Conservation (phyloP, 2,113 vertebrate species). For the Coreoperca whiteheadi region DNA sequence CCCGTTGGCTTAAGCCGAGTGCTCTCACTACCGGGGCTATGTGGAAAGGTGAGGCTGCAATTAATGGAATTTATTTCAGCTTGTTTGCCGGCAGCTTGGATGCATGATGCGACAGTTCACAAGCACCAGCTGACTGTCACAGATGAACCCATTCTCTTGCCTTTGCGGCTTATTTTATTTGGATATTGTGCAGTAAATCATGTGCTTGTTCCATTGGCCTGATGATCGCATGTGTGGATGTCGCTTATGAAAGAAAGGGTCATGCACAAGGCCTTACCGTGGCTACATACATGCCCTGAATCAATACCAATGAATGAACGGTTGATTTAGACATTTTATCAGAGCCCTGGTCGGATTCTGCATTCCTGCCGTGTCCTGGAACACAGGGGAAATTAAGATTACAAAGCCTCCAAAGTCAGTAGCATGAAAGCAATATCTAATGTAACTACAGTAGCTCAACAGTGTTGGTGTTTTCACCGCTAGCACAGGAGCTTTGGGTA, state of each 20-base stretch:
- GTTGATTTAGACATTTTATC: constrained; percentile 50
- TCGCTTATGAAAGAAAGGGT: constrained; percentile 38
- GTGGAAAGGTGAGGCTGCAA: constrained; percentile 52
- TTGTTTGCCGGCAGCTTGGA: constrained; percentile 23
- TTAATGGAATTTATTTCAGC: constrained; percentile 61
- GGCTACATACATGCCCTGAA: constrained; percentile 27
- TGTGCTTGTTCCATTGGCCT: constrained; percentile 9
- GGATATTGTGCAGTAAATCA: constrained; percentile 21
- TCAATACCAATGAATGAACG: constrained; percentile 64
- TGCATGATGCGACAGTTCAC: constrained; percentile 12
- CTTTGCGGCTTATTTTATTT: constrained; percentile 10
- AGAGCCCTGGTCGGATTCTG: constrained; percentile 21
- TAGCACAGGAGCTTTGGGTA: no score
- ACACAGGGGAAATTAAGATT: constrained; percentile 56
- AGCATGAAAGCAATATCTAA: constrained; percentile 8
- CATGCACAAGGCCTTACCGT: not conserved
- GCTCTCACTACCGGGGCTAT: constrained; percentile 21
- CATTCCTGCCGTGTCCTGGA: not conserved
- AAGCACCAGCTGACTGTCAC: constrained; percentile 9
- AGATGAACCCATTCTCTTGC: not conserved
- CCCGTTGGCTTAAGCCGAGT: constrained; percentile 33
- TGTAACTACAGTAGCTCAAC: not conserved
- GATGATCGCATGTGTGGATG: constrained; percentile 37
- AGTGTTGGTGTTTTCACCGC: no score
- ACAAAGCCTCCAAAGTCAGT: constrained; percentile 23